Conservation (phyloP, 2,113 vertebrate species). For the Galemys pyrenaicus region DNA sequence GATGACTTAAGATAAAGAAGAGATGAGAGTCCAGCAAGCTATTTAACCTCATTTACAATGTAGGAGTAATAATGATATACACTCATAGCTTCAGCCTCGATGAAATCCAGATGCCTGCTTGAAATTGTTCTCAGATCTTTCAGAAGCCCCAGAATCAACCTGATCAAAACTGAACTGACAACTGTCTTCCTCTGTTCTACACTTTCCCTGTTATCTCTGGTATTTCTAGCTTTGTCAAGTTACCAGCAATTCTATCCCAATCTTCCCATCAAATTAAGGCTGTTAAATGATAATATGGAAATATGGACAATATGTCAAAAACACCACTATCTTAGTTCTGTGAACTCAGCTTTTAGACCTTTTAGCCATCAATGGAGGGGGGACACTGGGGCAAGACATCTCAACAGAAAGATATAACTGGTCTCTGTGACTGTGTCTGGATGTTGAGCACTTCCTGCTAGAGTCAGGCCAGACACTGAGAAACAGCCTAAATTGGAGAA, state of each 20-base stretch:
- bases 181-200: neutral
- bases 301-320: neutral
- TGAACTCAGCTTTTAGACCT: neutral
- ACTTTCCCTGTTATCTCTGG: neutral
- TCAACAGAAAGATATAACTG: neutral
- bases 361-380: neutral
- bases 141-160: neutral
- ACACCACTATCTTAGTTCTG: neutral
- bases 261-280: neutral
- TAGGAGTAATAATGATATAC: neutral
- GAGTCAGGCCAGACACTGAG: neutral
- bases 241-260: neutral
- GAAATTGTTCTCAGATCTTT: constrained; percentile 24
- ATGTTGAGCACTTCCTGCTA: neutral
- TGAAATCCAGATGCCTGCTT: neutral
- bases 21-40: neutral
- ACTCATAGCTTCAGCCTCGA: neutral
- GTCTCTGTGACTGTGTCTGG: neutral
- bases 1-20: neutral
- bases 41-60: neutral
- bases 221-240: neutral
- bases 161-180: neutral
- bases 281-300: neutral
- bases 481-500: neutral
- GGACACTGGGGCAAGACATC: neutral